Base-by-base conservation (phyloP, 2,888 invertebrate genomes). In the Lithophane semibrunnea region DNA sequence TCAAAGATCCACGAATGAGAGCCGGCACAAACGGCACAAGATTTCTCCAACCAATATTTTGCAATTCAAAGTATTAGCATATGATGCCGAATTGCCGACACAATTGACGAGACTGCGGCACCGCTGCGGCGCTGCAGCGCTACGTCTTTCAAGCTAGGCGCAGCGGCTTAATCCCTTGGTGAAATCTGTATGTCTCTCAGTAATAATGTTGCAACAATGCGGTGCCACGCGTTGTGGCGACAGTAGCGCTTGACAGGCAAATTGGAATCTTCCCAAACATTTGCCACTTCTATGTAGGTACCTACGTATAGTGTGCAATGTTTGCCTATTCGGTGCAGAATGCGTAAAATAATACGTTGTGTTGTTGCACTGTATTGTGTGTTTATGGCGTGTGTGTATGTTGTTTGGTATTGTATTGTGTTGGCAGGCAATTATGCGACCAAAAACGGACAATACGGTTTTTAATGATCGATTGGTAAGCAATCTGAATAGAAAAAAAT, bases 241-340 rank as follows among this genome's bases (percentile, higher is more conserved):
- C 82, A 76, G 65, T 37, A 83, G 56, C 63, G 68, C 71, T 83
- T 83, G 84, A 80, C 80, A 80, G 56, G 63, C 84, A 80, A 76
- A 83, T 80, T 79, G 72, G 61, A 76, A 80, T 80, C 72, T 69
- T 76, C 44, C 47, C 80, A 63, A 74, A 71, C 42, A 66, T 79
- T 83, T 49, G 29, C 74, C 61, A 52, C 21, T 58, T 73, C 56
- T 79, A 69, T 68, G n/a, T 56, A 42, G 7, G 37, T 44, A 47
- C 21, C 1, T 12, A 52, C 3, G n/a, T 47, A 65, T 18, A 60
- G 7, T 13, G 3, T 54, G 9, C 42, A 29, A 71, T 73, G 60
- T 69, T 73, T 75, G 67, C 54, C 42, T 69, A 77, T 78, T 73
- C 18, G 60, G n/a, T 21, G 56, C 69, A 64, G 47, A 77, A 72